These are phyloP conservation scores for Zoanthus sociatus DNA, from an alignment of 92 coral and sea anemone genomes.

Conservation along the genomic window DNA sequence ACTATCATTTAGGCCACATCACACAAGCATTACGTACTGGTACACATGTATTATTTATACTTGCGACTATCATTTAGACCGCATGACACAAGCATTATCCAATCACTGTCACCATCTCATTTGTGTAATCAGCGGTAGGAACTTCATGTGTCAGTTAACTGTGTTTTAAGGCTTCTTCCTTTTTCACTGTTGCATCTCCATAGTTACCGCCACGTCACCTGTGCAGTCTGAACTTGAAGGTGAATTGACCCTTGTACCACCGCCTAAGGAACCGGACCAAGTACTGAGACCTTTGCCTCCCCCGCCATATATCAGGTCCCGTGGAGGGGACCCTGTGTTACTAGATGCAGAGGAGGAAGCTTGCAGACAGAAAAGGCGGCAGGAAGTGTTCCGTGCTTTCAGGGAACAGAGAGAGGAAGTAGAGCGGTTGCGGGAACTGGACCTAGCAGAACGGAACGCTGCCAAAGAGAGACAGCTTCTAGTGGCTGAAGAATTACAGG, in stretches of 20 bases:
- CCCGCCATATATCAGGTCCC: slow-evolving; percentile 92
- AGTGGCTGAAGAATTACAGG: slow-evolving; percentile 95
- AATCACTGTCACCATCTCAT: too few relatives aligned
- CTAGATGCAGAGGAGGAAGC: slow-evolving; percentile 87
- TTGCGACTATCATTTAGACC: too few relatives aligned
- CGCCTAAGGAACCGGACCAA: slow-evolving; percentile 96
- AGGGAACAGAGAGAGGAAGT: slow-evolving; percentile 88
- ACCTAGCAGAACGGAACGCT: slow-evolving; percentile 82
- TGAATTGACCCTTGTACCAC: slow-evolving; percentile 88
- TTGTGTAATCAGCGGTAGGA: too few relatives aligned
- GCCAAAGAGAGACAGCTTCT: slow-evolving; percentile 94
- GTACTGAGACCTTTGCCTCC: slow-evolving; percentile 82
- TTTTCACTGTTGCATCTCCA: neutral
- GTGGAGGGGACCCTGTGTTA: slow-evolving; percentile 90
- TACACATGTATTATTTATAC: too few relatives aligned
- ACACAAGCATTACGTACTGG: too few relatives aligned
- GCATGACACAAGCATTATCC: too few relatives aligned
- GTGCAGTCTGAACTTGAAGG: slow-evolving; percentile 92
- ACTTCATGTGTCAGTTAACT: too few relatives aligned
- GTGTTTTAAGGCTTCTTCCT: neutral
- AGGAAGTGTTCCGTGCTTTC: slow-evolving; percentile 81
- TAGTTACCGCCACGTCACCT: slow-evolving; percentile 87
- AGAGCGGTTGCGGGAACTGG: slow-evolving; percentile 85
- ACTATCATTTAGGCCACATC: too few relatives aligned
- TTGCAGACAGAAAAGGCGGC: slow-evolving; percentile 72